phyloP scores from a whole-genome alignment of 1,140 invertebrate species.

The Pectinophora gossypiella region DNA sequence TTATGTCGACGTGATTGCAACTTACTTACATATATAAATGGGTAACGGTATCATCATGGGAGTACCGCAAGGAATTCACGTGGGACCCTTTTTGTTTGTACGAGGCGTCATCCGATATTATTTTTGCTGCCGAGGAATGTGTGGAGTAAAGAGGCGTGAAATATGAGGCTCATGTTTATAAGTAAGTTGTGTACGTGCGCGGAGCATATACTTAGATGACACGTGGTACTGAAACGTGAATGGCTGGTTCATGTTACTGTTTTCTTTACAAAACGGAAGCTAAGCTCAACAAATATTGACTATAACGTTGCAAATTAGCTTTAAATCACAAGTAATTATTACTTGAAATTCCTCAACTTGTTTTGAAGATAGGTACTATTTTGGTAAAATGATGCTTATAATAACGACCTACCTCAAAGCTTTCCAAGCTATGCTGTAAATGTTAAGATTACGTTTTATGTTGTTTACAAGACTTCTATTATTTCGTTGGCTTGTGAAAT shows the following conservation, averaged over 20 bases:
- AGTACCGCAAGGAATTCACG: slow-evolving; percentile 39
- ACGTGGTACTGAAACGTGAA: slow-evolving; percentile 25
- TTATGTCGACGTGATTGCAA: neutral
- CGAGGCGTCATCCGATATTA: slow-evolving; percentile 23
- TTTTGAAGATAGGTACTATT: no score
- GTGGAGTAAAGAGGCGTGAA: slow-evolving; percentile 33
- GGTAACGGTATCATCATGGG: slow-evolving; percentile 23
- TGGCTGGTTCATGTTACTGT: slow-evolving; percentile 3
- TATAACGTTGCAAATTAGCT: no score
- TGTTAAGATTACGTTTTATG: neutral
- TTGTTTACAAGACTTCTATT: neutral
- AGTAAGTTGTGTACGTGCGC: slow-evolving; percentile 1
- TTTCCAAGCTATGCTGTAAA: neutral
- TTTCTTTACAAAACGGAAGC: neutral
- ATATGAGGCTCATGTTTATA: slow-evolving; percentile 41
- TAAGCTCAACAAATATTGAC: neutral
- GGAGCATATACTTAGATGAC: slow-evolving; percentile 5
- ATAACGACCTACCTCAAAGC: neutral
- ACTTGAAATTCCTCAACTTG: no score
- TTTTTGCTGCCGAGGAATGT: slow-evolving; percentile 31
- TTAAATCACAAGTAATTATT: no score
- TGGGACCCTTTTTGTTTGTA: slow-evolving; percentile 31
- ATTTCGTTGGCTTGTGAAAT: neutral
- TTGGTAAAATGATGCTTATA: no score
- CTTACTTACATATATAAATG: no score